These are phyloP conservation scores for Rhimphoctona megacephalus DNA, from an alignment of 2,888 invertebrate genomes.

Conservation along the genomic window DNA sequence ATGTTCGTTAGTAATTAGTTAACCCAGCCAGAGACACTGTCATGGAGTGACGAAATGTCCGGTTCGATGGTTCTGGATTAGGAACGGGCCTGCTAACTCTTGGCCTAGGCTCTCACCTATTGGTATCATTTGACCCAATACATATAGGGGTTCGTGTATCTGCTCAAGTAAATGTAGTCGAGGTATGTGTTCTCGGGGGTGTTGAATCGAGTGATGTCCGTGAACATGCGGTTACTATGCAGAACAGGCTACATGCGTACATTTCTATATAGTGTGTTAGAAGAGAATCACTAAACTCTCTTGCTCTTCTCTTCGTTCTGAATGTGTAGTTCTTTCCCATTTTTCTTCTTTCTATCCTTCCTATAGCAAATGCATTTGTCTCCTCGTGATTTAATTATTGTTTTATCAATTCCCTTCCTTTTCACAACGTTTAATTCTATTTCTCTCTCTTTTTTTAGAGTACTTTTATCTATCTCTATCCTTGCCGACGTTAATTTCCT, in stretches of 20 bases:
- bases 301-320: neutral
- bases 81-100: neutral
- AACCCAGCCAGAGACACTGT: neutral
- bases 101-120: neutral
- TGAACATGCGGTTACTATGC: conserved; percentile 41
- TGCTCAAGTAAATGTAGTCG: conserved; percentile 10
- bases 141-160: conserved; percentile 1
- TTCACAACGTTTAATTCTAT: neutral
- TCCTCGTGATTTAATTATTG: neutral
- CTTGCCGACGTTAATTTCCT: conserved; percentile 24
- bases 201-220: conserved; percentile 28
- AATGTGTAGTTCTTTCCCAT: neutral
- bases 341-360: neutral
- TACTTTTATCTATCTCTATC: neutral
- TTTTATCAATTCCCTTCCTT: neutral
- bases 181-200: conserved; percentile 48
- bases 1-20: neutral
- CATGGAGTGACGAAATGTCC: conserved; percentile 12
- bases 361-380: neutral
- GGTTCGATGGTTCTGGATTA: neutral
- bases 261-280: conserved; percentile 1
- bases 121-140: neutral
- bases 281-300: conserved; percentile 9
- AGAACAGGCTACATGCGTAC: conserved; percentile 10
- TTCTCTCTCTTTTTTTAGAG: neutral